Evolutionary conservation across 2,797 vertebrate genomes (phyloP).

Genomic region (Euphonia xanthogaster): DNA sequence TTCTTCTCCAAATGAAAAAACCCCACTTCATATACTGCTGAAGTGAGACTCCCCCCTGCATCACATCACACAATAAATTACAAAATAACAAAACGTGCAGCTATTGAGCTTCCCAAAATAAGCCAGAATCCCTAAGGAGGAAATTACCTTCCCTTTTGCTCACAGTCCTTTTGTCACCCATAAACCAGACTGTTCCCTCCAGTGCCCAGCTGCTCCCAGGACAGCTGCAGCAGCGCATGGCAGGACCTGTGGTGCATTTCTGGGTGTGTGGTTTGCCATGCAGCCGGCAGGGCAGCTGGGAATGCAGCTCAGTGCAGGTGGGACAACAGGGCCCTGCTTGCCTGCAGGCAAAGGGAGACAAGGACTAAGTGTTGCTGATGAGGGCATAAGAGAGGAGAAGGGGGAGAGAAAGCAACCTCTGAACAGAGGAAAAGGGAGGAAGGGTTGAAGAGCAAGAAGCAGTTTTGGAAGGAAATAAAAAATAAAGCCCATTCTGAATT

Average conservation of each 20-base stretch:
- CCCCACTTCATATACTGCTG: accelerated
- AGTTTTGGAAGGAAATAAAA: neutral
- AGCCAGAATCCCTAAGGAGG: neutral
- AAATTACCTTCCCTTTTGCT: neutral
- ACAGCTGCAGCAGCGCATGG: neutral
- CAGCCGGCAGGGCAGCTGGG: neutral
- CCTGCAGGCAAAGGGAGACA: neutral
- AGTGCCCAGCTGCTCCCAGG: neutral
- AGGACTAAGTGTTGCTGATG: neutral
- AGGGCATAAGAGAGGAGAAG: neutral
- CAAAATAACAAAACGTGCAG: neutral
- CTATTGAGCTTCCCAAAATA: neutral
- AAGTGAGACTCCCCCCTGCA: neutral
- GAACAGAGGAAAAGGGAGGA: neutral
- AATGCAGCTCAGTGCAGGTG: neutral
- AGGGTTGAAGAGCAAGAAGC: neutral
- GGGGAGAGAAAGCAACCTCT: neutral
- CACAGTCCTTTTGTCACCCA: neutral
- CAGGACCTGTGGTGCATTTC: accelerated
- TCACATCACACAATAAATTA: neutral
- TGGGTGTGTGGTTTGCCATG: neutral
- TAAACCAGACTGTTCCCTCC: neutral
- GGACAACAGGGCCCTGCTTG: neutral
- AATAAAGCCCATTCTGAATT: neutral
- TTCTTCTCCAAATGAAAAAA: neutral